These are phyloP conservation scores for Drosophila prostipennis DNA, from an alignment of 2,888 invertebrate species.

Conservation along the genomic window DNA sequence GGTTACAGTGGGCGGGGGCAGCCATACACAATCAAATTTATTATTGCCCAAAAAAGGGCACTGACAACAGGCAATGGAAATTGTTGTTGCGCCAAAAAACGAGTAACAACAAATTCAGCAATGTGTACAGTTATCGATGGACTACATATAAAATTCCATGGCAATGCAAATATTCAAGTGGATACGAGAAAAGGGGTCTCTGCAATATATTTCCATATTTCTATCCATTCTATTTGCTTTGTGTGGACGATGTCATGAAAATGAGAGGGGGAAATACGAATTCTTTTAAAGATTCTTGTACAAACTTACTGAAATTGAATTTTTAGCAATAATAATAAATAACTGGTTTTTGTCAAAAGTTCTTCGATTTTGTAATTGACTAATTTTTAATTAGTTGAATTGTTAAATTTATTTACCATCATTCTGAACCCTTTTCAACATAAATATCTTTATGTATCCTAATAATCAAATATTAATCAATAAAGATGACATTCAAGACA, in stretches of 20 bases:
- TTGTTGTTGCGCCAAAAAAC: conserved; percentile 23
- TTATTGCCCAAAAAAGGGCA: conserved; percentile 32
- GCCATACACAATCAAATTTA: conserved; percentile 48
- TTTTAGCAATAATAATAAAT: no score
- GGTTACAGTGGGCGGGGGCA: background rate
- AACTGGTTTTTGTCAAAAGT: no score
- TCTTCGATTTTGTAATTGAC: no score
- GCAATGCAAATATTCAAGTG: conserved; percentile 69
- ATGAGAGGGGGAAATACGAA: background rate
- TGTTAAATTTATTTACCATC: no score
- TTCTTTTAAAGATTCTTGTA: background rate
- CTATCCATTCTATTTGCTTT: background rate
- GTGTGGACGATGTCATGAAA: background rate
- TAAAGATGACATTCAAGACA: no score
- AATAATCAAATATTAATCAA: no score
- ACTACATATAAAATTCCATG: conserved; percentile 48
- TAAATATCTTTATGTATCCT: no score
- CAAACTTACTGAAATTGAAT: background rate
- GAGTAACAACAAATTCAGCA: conserved; percentile 3
- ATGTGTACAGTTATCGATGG: conserved; percentile 28
- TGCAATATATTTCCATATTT: conserved; percentile 15
- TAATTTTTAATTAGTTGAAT: no score
- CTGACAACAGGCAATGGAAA: conserved; percentile 3
- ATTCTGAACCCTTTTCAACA: no score
- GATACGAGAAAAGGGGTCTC: conserved; percentile 37